Percentiles rank a stretch among this genome's conserved stretches.
These are phyloP conservation scores for Trinectes maculatus DNA, from an alignment of 2,113 vertebrate genomes.

Conservation along the genomic window DNA sequence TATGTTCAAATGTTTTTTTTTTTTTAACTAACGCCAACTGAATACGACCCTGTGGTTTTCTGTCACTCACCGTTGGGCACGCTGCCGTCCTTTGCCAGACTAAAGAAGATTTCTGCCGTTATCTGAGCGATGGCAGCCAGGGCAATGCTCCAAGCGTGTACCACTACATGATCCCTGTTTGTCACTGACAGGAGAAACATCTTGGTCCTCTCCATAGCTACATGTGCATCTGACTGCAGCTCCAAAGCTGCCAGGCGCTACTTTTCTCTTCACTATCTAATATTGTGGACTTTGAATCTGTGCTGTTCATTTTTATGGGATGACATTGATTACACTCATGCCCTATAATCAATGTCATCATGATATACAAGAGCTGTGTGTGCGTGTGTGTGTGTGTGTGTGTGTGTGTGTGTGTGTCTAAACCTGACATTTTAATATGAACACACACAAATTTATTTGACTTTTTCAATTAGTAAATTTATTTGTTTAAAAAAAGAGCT, in stretches of 20 bases:
- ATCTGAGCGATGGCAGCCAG: conserved; percentile 48
- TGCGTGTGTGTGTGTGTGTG: not conserved
- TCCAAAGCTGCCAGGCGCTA: not conserved
- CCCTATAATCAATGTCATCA: not conserved
- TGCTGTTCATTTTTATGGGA: conserved; percentile 2
- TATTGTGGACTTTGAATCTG: conserved; percentile 58
- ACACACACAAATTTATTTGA: no score
- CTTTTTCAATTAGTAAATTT: no score
- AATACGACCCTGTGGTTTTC: not conserved
- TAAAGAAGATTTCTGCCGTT: conserved; percentile 18
- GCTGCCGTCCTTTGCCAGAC: conserved; percentile 26
- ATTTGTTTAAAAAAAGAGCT: no score
- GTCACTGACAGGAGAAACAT: not conserved
- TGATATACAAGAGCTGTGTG: not conserved
- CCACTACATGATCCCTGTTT: not conserved
- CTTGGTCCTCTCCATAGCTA: not conserved
- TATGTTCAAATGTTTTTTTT: no score
- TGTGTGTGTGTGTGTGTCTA: no score
- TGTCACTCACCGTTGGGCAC: conserved; percentile 63
- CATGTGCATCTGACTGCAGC: not conserved
- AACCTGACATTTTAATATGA: no score
- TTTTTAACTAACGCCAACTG: no score
- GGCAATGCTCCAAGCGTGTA: conserved; percentile 34
- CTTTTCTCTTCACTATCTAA: not conserved
- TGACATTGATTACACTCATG: conserved; percentile 1